Evolutionary conservation across 2,888 invertebrate genomes (phyloP).

Genomic region (Drosophila putrida): DNA sequence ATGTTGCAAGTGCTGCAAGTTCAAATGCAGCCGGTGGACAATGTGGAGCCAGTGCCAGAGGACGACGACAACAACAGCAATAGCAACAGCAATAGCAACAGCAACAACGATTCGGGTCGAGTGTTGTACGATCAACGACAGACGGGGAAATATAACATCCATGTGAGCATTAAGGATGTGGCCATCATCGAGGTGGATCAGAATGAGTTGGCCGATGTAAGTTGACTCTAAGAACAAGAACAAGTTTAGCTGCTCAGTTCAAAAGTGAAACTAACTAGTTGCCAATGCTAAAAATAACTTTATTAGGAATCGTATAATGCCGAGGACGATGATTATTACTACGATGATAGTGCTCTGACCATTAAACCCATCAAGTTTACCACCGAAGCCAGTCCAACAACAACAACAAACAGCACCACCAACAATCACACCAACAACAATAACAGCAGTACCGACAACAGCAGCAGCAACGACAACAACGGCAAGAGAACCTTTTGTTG

Average conservation of each 20-base stretch:
- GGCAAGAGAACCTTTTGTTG: constrained; percentile 23
- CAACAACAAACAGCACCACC: constrained; percentile 27
- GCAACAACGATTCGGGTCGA: constrained; percentile 56
- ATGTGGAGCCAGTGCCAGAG: constrained; percentile 17
- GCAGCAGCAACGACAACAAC: constrained; percentile 5
- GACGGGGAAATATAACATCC: constrained; percentile 92
- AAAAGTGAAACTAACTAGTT: constrained; percentile 38
- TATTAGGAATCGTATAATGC: constrained; percentile 75
- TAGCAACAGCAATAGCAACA: background rate
- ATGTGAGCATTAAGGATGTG: constrained; percentile 92
- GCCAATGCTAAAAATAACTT: constrained; percentile 68
- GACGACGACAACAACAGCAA: background rate
- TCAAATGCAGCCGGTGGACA: constrained; percentile 48
- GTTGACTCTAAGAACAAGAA: constrained; percentile 46
- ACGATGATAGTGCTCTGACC: constrained; percentile 84
- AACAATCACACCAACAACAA: constrained; percentile 36
- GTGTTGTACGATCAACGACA: constrained; percentile 89
- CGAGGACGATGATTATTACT: constrained; percentile 83
- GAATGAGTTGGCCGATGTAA: constrained; percentile 82
- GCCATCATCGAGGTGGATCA: constrained; percentile 88
- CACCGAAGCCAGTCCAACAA: constrained; percentile 40
- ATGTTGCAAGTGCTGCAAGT: constrained; percentile 39
- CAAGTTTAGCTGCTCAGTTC: constrained; percentile 15
- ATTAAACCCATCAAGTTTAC: constrained; percentile 80
- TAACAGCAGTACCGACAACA: constrained; percentile 27